Conservation (phyloP, 2,888 invertebrate species). For the Oscheius onirici region DNA sequence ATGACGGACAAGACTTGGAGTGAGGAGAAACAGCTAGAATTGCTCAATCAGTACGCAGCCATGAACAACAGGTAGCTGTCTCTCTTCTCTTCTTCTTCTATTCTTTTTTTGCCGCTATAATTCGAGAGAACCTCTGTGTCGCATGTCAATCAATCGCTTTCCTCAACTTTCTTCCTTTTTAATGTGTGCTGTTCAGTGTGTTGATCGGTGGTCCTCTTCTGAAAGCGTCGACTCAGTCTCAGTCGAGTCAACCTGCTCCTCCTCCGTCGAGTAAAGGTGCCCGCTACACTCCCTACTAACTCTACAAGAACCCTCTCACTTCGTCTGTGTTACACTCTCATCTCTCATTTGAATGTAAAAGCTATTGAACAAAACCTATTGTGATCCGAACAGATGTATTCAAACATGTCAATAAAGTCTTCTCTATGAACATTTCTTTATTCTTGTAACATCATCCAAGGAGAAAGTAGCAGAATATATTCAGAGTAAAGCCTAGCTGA, state of each 20-base stretch:
- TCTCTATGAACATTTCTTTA: background rate
- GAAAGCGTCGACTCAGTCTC: slow-evolving; percentile 34
- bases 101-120: background rate
- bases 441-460: background rate
- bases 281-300: slow-evolving; percentile 29
- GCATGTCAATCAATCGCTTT: background rate
- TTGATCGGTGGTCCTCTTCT: slow-evolving; percentile 52
- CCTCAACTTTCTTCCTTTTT: background rate
- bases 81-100: background rate
- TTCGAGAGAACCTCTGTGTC: background rate
- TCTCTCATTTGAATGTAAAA: background rate
- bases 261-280: slow-evolving; percentile 21
- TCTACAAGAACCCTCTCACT: slow-evolving; percentile 18
- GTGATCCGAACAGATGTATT: background rate
- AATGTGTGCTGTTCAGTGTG: slow-evolving; percentile 43
- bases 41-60: slow-evolving; percentile 37
- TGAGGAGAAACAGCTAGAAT: slow-evolving; percentile 34
- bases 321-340: slow-evolving; percentile 18
- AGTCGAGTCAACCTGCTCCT: slow-evolving; percentile 27
- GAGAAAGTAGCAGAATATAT: no score
- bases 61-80: slow-evolving; percentile 35
- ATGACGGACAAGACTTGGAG: slow-evolving; percentile 11
- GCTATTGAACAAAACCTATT: background rate
- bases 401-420: background rate
- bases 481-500: no score